Evolutionary conservation across 2,888 invertebrate species (phyloP), one percentile per base, ranked within the genome.

Genomic region (Drosophila paranaensis): DNA sequence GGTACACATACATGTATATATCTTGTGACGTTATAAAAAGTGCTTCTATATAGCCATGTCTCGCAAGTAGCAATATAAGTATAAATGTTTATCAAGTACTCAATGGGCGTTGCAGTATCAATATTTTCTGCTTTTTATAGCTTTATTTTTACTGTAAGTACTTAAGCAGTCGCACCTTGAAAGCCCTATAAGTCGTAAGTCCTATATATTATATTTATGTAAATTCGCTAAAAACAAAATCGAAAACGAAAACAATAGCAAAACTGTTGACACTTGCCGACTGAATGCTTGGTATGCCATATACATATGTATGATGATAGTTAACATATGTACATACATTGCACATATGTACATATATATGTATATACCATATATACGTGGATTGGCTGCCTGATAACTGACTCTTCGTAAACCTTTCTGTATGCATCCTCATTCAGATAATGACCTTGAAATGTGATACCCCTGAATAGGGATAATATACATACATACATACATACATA

Each of bases 401-500:
- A 16, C 25, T 43, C 11, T 16, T 20, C 16, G 11, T 16, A 50
- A 16, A 6, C 11, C 11, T 50, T 27, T 54, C 27, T 40, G 10
- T 54, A 16, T 25, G 30, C 42, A 70, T 50, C 48, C 60, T 40
- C 40, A 33, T 30, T 40, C 55, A 61, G 46, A 14, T 62, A 54
- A 39, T 82, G 74, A 88, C 82, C 70, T 88, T 87, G 71, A 58
- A 67, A 65, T 62, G 46, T 13, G 40, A 73, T 25, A 57, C 42
- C 45, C 27, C 51, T 43, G 37, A 9, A 35, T 6, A 30, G 11
- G 51, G 20, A 13, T 25, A 25, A 6, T 45, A 20, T 43, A 43
- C 43, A 20, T 20, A 43, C 11, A 37, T 37, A 37, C 37, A 13
- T 13, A 37, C 6, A 6, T 30, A 30, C 6, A 6, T 30, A 30